These are phyloP conservation scores for Abrostola triplasia DNA, from an alignment of 2,888 invertebrate species.

Conservation along the genomic window DNA sequence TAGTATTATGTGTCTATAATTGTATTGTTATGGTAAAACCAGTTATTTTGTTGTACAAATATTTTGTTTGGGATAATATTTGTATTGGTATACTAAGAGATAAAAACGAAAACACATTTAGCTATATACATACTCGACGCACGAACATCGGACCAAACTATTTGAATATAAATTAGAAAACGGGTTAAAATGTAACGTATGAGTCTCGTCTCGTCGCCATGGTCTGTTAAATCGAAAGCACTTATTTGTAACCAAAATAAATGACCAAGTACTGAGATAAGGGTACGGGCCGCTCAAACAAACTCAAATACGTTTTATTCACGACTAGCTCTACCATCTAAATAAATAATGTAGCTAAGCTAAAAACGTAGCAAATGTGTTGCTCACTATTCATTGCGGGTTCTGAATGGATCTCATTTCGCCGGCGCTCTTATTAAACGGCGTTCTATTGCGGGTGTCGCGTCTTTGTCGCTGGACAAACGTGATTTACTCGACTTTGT, in stretches of 20 bases:
- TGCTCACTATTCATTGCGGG: constrained; percentile 31
- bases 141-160: neutral
- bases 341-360: constrained; percentile 43
- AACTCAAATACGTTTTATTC: constrained; percentile 20
- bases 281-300: constrained; percentile 26
- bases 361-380: constrained; percentile 24
- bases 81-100: no score
- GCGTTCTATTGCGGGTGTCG: constrained; percentile 14
- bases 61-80: no score
- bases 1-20: no score
- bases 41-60: no score
- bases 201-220: neutral
- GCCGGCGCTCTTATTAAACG: constrained; percentile 27
- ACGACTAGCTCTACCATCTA: constrained; percentile 16
- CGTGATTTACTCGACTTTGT: constrained; percentile 31
- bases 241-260: constrained; percentile 16
- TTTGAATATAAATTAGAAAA: neutral
- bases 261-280: constrained; percentile 13
- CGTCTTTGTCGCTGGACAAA: constrained; percentile 10
- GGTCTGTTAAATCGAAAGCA: constrained; percentile 21
- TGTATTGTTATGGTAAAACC: no score
- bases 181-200: neutral
- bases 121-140: no score
- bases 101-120: no score
- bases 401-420: constrained; percentile 36